phyloP scores from a whole-genome alignment of 2,888 invertebrate genomes.

The Rambutsinella grinnellia region DNA sequence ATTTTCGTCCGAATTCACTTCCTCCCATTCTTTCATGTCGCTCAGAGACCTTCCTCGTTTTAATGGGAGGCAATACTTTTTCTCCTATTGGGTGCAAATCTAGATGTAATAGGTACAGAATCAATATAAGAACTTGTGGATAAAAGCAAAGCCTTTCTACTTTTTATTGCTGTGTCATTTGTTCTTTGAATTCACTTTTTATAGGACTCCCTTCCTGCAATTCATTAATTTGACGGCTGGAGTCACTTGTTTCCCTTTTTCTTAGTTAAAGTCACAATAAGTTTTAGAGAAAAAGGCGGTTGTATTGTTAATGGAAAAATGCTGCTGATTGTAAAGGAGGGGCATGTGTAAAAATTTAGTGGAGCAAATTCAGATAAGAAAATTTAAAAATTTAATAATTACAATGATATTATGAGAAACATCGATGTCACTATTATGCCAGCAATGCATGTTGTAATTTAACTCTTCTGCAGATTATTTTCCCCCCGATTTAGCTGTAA shows the following conservation, averaged over 20 bases:
- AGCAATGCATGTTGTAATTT: too few species aligned
- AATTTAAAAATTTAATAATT: too few species aligned
- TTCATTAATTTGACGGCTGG: neutral
- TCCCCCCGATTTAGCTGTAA: too few species aligned
- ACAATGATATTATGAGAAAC: too few species aligned
- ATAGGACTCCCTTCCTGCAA: neutral
- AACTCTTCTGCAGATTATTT: too few species aligned
- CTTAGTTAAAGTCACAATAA: too few species aligned
- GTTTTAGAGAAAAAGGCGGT: too few species aligned
- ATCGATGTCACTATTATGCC: too few species aligned
- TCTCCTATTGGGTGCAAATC: neutral
- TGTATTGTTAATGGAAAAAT: too few species aligned
- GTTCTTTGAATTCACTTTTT: constrained; percentile 28
- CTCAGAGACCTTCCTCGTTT: neutral
- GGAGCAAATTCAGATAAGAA: too few species aligned
- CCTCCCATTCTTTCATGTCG: neutral
- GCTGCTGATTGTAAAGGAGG: too few species aligned
- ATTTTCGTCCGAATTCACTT: neutral
- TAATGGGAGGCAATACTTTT: neutral
- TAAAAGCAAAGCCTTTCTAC: constrained; percentile 14
- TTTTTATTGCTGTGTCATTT: constrained; percentile 30
- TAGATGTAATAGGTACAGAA: neutral
- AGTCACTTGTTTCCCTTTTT: neutral
- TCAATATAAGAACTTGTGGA: neutral
- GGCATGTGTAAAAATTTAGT: too few species aligned